Base-by-base conservation (phyloP, 2,113 vertebrate genomes). In the Poeciliopsis retropinna region DNA sequence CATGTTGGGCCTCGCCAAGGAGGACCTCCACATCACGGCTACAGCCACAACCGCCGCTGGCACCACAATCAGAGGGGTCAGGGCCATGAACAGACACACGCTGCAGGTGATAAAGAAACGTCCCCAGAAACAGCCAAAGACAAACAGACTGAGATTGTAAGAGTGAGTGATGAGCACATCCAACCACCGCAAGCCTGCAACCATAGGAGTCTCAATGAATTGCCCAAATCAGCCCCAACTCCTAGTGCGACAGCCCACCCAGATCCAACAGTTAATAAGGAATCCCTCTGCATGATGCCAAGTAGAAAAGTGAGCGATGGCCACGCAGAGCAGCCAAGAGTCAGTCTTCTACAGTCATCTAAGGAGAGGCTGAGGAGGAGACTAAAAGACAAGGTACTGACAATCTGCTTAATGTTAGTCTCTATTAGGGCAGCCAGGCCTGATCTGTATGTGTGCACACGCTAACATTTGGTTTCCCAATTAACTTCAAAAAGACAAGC, bases 11-110 rank as follows among this genome's bases (percentile, higher is more conserved):
- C 95, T 1, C 92, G 89, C 73, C 88, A 84, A 70, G 91, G 80
- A 67, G 96, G 94, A 77, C 76, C 85, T 2, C 76, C 84, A 0
- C 96, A 98, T 87, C 97, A 98, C 0, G 97, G 97, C 84, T 98
- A 98, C 89, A 97, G 96, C 93, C 96, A 97, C 92, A 98, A 98
- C 91, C 95, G 97, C 62, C 95, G 97, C 85, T 99, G 98, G 98
- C 95, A 98, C 86, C 95, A 96, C 77, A 92, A 94, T 93, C 96
- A 96, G 93, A 97, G 96, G 85, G 86, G 83, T 32, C 91, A 85
- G 31, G 90, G 84, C 9, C 88, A 88, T 2, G 85, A 81, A 89
- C 86, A 90, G 67, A 66, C 82, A 5, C 94, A 94, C 85, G 4
- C 74, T 10, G 19, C 64, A 10, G 71, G 73, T 0, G 89, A 87